A percentile compares a stretch with the other conserved stretches of the same genome.
Conservation (phyloP, 2,888 invertebrate genomes). For the Coelinius sp. region DNA sequence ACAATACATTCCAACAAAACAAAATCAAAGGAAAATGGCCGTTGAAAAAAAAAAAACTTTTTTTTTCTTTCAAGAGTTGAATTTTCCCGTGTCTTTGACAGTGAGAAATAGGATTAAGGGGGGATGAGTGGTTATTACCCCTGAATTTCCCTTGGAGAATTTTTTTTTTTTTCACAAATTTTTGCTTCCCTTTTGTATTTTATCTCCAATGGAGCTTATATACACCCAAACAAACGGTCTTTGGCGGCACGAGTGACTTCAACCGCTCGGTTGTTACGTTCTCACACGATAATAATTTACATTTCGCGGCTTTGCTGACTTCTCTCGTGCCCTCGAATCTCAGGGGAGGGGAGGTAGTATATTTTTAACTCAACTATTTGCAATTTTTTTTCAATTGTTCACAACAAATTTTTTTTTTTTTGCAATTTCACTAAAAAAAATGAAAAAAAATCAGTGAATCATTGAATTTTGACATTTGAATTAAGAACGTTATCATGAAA, state of each 20-base stretch:
- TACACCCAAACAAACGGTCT: slow-evolving; percentile 28
- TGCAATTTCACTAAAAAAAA: neutral
- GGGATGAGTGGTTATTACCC: too few relatives aligned
- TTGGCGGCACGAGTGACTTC: slow-evolving; percentile 32
- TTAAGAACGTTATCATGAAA: neutral
- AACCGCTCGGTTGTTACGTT: slow-evolving; percentile 36
- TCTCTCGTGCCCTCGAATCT: neutral
- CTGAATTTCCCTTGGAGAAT: slow-evolving; percentile 36
- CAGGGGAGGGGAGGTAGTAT: too few relatives aligned
- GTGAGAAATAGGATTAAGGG: too few relatives aligned
- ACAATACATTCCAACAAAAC: slow-evolving; percentile 48
- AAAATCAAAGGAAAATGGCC: neutral
- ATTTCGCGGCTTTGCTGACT: slow-evolving; percentile 40
- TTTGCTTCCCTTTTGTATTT: slow-evolving; percentile 34
- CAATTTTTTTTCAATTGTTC: neutral
- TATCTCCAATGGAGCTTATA: slow-evolving; percentile 33
- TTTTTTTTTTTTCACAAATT: slow-evolving; percentile 25
- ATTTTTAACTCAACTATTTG: neutral
- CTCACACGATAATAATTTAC: slow-evolving; percentile 41
- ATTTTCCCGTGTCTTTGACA: too few relatives aligned
- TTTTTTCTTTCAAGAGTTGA: slow-evolving; percentile 33
- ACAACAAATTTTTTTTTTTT: neutral
- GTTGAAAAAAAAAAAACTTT: slow-evolving; percentile 42
- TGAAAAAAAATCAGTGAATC: neutral
- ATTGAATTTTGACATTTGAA: neutral